Percentiles rank a stretch among this genome's conserved stretches.
Evolutionary conservation across 2,113 vertebrate genomes (phyloP).

Genomic region (Misgurnus anguillicaudatus): DNA sequence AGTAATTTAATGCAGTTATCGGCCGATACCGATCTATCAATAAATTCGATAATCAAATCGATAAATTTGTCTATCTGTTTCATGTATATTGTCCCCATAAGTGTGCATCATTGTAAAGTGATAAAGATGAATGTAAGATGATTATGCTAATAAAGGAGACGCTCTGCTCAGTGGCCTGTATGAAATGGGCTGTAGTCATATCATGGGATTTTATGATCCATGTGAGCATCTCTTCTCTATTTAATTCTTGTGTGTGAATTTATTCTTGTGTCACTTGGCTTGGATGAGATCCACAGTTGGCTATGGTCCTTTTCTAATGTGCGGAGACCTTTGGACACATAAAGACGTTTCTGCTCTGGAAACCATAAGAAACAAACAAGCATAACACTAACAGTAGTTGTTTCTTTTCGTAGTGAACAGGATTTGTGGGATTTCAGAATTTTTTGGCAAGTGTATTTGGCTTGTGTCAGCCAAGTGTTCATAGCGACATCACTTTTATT

Average conservation of each 20-base stretch:
- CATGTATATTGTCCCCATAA: no score
- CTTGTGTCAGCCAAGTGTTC: no score
- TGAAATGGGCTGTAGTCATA: neutral
- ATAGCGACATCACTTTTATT: neutral
- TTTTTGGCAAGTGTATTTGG: conserved; percentile 12
- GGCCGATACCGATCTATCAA: no score
- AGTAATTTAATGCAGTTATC: no score
- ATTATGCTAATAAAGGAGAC: neutral
- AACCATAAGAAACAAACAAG: no score
- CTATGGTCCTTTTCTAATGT: neutral
- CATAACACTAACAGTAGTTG: neutral
- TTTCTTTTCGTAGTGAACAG: neutral
- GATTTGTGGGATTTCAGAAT: conserved; percentile 16
- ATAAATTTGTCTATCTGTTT: no score
- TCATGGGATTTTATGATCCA: conserved; percentile 17
- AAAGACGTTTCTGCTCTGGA: no score
- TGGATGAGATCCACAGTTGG: conserved; percentile 29
- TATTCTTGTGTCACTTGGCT: conserved; percentile 49
- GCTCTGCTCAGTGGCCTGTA: neutral
- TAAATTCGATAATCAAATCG: no score
- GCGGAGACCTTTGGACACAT: neutral
- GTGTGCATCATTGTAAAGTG: neutral
- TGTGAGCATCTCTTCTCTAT: neutral
- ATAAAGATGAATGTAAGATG: neutral
- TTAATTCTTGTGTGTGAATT: conserved; percentile 60